Conservation (phyloP, 2,797 vertebrate species). For the Amazona ochrocephala region DNA sequence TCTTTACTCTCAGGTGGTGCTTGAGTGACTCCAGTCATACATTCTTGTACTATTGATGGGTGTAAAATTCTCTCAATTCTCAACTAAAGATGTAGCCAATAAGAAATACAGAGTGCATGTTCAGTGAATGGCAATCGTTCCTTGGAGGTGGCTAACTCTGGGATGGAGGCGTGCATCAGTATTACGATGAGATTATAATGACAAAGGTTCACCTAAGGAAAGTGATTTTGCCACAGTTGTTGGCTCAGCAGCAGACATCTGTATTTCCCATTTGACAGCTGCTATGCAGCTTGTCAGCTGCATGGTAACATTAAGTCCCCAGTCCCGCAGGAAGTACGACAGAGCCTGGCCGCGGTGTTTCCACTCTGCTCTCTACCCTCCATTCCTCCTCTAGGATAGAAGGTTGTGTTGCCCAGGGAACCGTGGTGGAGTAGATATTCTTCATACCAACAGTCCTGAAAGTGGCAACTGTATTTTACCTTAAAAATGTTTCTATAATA, state of each 20-base stretch:
- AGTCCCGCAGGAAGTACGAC: background rate
- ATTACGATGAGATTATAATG: background rate
- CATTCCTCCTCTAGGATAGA: background rate
- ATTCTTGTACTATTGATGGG: background rate
- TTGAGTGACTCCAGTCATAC: background rate
- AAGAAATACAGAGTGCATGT: background rate
- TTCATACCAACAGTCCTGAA: background rate
- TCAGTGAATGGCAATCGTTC: background rate
- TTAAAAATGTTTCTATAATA: background rate
- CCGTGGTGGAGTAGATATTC: background rate
- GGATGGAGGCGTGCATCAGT: background rate
- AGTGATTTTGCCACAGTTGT: background rate
- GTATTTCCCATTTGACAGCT: background rate
- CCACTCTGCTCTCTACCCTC: background rate
- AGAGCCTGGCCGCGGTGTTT: background rate
- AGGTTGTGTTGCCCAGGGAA: background rate
- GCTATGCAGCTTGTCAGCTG: background rate
- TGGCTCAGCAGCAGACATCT: background rate
- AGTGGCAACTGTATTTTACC: background rate
- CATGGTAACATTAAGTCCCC: background rate
- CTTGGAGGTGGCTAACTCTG: background rate
- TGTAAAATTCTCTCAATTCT: background rate
- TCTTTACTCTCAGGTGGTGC: background rate
- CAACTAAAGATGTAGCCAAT: background rate
- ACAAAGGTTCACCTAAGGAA: background rate